These are phyloP conservation scores for Tenrec ecaudatus DNA, from an alignment of 2,113 vertebrate species.

Conservation along the genomic window DNA sequence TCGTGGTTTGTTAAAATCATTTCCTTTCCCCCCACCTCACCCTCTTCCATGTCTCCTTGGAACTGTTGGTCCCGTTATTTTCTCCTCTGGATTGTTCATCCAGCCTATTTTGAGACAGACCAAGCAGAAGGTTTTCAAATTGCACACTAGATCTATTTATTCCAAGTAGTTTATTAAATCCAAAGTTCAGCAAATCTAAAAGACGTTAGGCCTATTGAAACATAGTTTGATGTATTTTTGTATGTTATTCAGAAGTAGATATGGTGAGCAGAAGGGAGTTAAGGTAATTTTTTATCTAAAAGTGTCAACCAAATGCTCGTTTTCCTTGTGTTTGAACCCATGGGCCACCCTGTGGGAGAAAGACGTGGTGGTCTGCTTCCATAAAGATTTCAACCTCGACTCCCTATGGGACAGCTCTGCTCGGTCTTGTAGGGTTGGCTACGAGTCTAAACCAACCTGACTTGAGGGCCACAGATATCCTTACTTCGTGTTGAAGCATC, in stretches of 20 bases:
- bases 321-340: conserved; percentile 5
- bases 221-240: conserved; percentile 37
- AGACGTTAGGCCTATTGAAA: conserved; percentile 2
- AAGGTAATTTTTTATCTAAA: conserved; percentile 17
- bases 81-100: too few relatives aligned
- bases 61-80: too few relatives aligned
- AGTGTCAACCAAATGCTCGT: neutral
- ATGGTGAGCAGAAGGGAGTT: conserved; percentile 2
- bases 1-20: too few relatives aligned
- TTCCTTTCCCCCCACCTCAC: too few relatives aligned
- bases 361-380: neutral
- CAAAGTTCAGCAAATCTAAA: conserved; percentile 16
- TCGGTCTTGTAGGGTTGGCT: neutral
- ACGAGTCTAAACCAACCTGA: neutral
- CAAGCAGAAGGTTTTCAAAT: conserved; percentile 9
- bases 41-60: too few relatives aligned
- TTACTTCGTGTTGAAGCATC: neutral
- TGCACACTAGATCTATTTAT: conserved; percentile 9
- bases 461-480: neutral
- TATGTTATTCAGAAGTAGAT: neutral
- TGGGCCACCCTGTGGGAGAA: too few relatives aligned
- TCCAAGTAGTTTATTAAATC: conserved; percentile 24
- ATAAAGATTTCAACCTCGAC: neutral
- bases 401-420: neutral
- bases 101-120: too few relatives aligned